Evolutionary conservation across 1,140 invertebrate genomes (phyloP).

Genomic region (Bilobella aurantiaca): DNA sequence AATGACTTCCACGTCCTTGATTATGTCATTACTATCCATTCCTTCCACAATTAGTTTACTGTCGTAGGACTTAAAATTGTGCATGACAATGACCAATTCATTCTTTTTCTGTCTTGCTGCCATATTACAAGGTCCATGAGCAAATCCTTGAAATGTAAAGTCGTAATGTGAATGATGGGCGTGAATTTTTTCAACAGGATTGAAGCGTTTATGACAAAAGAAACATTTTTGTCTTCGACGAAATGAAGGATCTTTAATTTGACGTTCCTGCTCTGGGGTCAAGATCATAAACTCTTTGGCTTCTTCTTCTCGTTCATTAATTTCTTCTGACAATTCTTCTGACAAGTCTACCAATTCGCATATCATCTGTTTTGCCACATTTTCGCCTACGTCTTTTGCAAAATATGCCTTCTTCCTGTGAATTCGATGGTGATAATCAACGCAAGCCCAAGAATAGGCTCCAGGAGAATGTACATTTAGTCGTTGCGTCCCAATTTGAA

Average conservation of each 20-base stretch:
- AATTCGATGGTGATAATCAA: background rate
- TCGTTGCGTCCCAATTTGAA: background rate
- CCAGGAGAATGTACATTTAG: constrained; percentile 9
- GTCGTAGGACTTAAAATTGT: constrained; percentile 2
- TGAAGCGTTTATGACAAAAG: constrained; percentile 9
- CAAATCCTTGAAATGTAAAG: background rate
- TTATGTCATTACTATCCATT: background rate
- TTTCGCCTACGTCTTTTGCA: background rate
- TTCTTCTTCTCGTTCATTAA: background rate
- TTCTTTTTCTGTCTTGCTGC: background rate
- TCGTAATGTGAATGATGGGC: background rate
- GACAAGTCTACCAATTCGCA: background rate
- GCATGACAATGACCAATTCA: background rate
- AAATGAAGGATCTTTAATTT: background rate
- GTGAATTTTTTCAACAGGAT: background rate
- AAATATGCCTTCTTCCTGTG: background rate
- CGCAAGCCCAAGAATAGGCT: constrained; percentile 2
- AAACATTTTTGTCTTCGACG: background rate
- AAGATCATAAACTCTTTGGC: constrained; percentile 12
- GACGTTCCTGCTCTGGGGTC: background rate
- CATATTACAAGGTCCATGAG: background rate
- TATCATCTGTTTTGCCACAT: constrained; percentile 10
- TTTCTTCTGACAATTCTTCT: background rate
- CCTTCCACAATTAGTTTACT: background rate
- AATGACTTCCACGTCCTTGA: background rate